Base-by-base conservation (phyloP, 2,797 vertebrate genomes). In the Thripadectes ignobilis region DNA sequence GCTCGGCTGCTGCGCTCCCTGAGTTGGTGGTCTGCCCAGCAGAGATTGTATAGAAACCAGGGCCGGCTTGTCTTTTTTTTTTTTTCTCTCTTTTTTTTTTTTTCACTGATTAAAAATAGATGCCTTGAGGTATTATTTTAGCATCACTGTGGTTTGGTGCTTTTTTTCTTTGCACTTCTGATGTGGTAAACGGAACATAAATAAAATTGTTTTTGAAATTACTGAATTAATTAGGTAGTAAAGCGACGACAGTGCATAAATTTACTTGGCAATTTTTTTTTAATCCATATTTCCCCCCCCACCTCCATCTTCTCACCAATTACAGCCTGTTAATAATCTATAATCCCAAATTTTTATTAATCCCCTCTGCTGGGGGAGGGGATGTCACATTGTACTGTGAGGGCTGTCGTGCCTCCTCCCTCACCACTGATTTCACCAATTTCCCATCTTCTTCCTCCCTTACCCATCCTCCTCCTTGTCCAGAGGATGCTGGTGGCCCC, bases 141-240 rank as follows among this genome's bases (percentile, higher is more conserved):
- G 97, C 96, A 97, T 97, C 92, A 19, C 91, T 95, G 95, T 93
- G 93, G 61, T 61, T 94, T 95, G 92, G 63, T 93, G 92, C 79
- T 89, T 95, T 93, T 93, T 93, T 85, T 52, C 74, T 94, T 94
- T 92, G 93, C 93, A 97, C 96, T 98, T 98, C 97, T 98, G 97
- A 98, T 98, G 97, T 98, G 97, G 97, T 97, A 98, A 98, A 98
- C 89, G 96, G 97, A 97, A 98, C 97, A 98, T 98, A 98, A 98
- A 98, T 98, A 98, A 98, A 98, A 98, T 98, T 97, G 97, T 97
- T 98, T 98, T 97, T 97, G 96, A 98, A 97, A 98, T 98, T 93
- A 97, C 97, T 97, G 97, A 98, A 98, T 98, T 98, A 98, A 98
- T 98, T 97, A 97, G 98, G 96, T 98, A 97, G 96, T 98, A 98